Evolutionary conservation across 92 coral and sea anemone genomes (phyloP), one percentile per base, ranked within the genome.

Genomic region (Isaurus tuberculatus): DNA sequence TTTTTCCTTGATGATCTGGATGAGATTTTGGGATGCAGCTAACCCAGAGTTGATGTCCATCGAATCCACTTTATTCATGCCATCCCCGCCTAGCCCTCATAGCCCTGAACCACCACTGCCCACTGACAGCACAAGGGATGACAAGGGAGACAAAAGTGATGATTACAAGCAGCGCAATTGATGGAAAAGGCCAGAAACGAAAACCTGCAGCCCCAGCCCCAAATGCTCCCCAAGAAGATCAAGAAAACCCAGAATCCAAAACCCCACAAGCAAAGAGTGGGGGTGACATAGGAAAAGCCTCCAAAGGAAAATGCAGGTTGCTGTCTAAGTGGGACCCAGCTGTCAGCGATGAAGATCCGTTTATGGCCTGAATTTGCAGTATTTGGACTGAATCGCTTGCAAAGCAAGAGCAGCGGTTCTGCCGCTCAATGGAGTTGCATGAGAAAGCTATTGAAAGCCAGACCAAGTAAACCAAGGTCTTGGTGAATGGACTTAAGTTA

Each of bases 1-100:
- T 10, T 36, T 4, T 79, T 40, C 22, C 74, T 83, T 73, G 71
- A 78, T 8, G 80, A 88, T 32, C 19, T 84, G 63, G 85, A 84
- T 14, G 88, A 88, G 5, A 30, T 88, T 5, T 83, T 79, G 4
- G 83, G 86, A 84, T 19, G 88, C 85, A 6, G 15, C 79, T 2
- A 88, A 84, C 64, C 88, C 88, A 30, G 88, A 79, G 11, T 10
- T n/a, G 28, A 88, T 88, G 91, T 77, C 84, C 10, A 22, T 88
- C 8, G 63, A 72, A 30, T 49, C 23, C 20, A 49, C 44, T 57
- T 57, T 23, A 57, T 26, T 57, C 64, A 9, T 57, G 64, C 64
- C 64, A 57, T 57, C 64, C 64, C 64, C 26, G 28, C 64, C 64
- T 57, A 57, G 28, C 64, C 26, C 64, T 57, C 64, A 57, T 57